Evolutionary conservation across 2,888 invertebrate genomes (phyloP), one percentile per base, ranked within the genome.

Genomic region (Troilus luridus): DNA sequence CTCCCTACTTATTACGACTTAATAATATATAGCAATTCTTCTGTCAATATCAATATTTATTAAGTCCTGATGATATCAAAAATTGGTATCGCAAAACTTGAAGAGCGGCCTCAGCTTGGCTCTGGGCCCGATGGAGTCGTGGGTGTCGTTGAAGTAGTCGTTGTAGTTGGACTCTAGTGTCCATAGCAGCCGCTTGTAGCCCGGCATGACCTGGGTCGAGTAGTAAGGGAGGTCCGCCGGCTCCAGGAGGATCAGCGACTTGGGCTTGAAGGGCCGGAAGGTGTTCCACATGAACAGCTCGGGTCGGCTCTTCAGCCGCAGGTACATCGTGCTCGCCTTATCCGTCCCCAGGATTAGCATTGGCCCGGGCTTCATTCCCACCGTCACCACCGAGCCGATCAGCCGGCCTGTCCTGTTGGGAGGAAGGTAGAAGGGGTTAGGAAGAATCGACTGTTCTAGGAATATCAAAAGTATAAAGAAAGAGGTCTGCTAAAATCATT

Each of bases 101-200:
- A 90, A 72, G 14, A 90, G 64, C 5, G 92, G 92, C 11, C 96
- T 96, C 89, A 96, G 94, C 60, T 95, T 94, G 92, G 96, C 95
- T 62, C 95, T 95, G 58, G 96, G 95, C n/a, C 96, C 96, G 92
- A 95, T 94, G 93, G 96, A 96, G 88, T 96, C 96, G 67, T 95
- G 95, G 62, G 95, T 95, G 92, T 95, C 95, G 9, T 95, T 94
- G 92, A 96, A 95, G 93, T 95, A 96, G 94, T 96, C 96, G 90
- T 95, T 95, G 94, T 96, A 96, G 93, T 96, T 96, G 93, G 96
- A 96, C 93, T 96, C 96, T 92, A 96, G 94, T 19, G 95, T 95
- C 96, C 96, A 96, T 95, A 96, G 95, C 88, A 95, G 94, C 59
- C 95, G 95, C 93, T 95, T 95, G 93, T 95, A 95, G 12, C 96